Evolutionary conservation across 2,797 vertebrate genomes (phyloP).

Genomic region (Sebastes oblongus): DNA sequence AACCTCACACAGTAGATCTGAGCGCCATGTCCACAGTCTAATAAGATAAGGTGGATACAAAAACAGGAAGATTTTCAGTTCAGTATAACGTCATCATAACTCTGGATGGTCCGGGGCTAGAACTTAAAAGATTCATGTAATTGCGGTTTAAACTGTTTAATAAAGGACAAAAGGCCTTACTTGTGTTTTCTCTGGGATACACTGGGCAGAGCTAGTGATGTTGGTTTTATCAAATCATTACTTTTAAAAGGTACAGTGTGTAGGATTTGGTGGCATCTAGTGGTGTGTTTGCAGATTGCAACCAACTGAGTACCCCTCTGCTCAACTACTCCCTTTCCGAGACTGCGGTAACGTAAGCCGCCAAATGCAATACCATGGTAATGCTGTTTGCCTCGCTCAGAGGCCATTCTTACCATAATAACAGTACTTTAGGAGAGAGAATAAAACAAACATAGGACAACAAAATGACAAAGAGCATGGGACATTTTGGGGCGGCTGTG

Average conservation of each 20-base stretch:
- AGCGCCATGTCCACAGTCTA: conserved; percentile 72
- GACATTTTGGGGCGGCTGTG: no score
- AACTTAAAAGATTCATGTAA: not conserved
- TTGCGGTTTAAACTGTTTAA: not conserved
- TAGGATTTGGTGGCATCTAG: no score
- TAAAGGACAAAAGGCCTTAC: not conserved
- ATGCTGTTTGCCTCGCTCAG: no score
- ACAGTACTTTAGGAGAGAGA: not conserved
- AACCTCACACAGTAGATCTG: conserved; percentile 83
- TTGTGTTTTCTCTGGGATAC: not conserved
- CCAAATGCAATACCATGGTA: no score
- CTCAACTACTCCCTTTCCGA: no score
- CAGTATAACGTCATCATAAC: not conserved
- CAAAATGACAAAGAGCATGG: not conserved
- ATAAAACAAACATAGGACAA: not conserved
- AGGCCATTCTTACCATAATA: rapidly evolving
- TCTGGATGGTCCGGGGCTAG: not conserved
- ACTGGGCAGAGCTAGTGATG: not conserved
- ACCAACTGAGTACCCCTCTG: no score
- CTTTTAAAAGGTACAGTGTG: no score
- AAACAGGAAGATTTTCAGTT: not conserved
- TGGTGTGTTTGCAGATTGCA: no score
- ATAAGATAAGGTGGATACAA: not conserved
- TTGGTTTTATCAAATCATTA: not conserved
- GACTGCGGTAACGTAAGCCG: no score